These are phyloP conservation scores for Xiphias gladius DNA, from an alignment of 2,113 vertebrate species.

Conservation along the genomic window DNA sequence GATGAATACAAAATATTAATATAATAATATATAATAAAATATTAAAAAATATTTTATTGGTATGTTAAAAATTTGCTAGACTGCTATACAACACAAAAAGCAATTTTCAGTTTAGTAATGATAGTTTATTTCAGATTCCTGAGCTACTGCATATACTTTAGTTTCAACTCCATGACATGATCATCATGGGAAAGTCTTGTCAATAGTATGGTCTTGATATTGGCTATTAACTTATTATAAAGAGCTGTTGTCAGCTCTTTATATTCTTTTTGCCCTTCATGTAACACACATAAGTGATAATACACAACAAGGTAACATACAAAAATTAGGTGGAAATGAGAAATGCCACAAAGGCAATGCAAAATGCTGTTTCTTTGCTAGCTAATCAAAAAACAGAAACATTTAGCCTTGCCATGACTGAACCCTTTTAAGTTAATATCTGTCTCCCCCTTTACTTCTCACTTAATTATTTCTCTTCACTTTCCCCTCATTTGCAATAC, in stretches of 20 bases:
- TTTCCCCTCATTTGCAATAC: conserved; percentile 18
- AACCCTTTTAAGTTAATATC: conserved; percentile 13
- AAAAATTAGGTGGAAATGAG: neutral
- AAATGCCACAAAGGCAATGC: neutral
- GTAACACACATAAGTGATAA: neutral
- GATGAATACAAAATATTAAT: too few relatives aligned
- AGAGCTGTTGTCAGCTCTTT: neutral
- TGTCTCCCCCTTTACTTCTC: neutral
- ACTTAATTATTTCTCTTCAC: conserved; percentile 14
- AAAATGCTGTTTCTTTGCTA: neutral
- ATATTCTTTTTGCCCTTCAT: neutral
- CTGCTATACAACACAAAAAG: neutral
- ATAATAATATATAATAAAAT: too few relatives aligned
- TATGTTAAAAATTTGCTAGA: neutral
- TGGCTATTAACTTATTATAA: neutral
- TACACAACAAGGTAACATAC: neutral
- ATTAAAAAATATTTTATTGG: neutral
- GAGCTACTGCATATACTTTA: too few relatives aligned
- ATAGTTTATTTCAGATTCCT: neutral
- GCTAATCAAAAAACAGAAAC: neutral
- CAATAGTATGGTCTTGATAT: too few relatives aligned
- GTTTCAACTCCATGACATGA: neutral
- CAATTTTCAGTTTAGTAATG: neutral
- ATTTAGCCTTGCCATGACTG: neutral
- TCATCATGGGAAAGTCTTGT: neutral